Conservation (phyloP, 2,888 invertebrate genomes). For the Xestoiulus laeticollis region DNA sequence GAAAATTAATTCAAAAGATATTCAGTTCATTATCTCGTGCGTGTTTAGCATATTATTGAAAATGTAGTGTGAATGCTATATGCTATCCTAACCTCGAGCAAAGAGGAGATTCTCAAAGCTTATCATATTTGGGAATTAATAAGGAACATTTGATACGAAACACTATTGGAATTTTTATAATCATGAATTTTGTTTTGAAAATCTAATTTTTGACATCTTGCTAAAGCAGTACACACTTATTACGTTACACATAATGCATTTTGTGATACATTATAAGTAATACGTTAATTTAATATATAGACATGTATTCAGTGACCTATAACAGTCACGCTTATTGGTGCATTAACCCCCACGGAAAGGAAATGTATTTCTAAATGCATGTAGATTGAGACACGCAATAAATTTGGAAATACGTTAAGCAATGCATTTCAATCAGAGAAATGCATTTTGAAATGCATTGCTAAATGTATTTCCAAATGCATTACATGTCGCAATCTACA, state of each 20-base stretch:
- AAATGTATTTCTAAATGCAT: too few relatives aligned
- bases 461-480: too few relatives aligned
- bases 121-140: constrained; percentile 41
- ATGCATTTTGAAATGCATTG: too few relatives aligned
- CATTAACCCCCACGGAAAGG: too few relatives aligned
- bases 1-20: constrained; percentile 38
- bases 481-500: too few relatives aligned
- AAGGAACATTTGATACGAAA: not conserved
- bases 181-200: not conserved
- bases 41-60: constrained; percentile 39
- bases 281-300: too few relatives aligned
- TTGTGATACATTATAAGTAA: too few relatives aligned
- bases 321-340: too few relatives aligned
- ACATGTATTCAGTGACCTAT: too few relatives aligned
- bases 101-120: not conserved
- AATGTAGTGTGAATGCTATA: not conserved
- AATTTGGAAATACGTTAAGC: too few relatives aligned
- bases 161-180: not conserved
- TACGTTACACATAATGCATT: not conserved
- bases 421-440: too few relatives aligned
- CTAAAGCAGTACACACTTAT: not conserved
- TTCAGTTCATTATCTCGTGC: constrained; percentile 35
- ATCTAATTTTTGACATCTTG: not conserved
- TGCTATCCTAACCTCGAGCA: not conserved
- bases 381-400: too few relatives aligned